Percentiles rank a stretch among this genome's conserved stretches.
Conservation (phyloP, 1,140 invertebrate species). For the Caenorhabditis remanei region DNA sequence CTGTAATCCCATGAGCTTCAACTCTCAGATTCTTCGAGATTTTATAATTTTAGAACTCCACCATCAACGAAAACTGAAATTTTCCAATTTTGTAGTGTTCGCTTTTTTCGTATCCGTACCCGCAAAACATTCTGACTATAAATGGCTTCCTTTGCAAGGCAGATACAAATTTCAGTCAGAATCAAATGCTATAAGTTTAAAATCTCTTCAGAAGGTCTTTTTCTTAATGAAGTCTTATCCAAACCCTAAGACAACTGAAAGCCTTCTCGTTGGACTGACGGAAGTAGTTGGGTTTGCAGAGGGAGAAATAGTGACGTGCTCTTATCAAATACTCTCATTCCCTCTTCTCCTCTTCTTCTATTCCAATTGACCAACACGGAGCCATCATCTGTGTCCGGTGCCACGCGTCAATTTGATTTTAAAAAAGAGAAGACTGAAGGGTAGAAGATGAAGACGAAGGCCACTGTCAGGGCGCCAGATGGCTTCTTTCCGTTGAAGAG, state of each 20-base stretch:
- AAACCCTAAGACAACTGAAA: not conserved
- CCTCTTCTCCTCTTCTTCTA: not conserved
- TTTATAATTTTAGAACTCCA: too few species aligned
- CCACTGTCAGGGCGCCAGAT: constrained; percentile 8
- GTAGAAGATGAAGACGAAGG: not conserved
- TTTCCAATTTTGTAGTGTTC: too few species aligned
- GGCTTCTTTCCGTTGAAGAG: constrained; percentile 21
- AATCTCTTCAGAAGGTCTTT: too few species aligned
- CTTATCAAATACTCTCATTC: constrained; percentile 15
- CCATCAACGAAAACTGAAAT: too few species aligned
- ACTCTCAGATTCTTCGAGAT: too few species aligned
- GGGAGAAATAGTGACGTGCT: not conserved
- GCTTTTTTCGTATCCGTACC: too few species aligned
- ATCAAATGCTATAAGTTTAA: too few species aligned
- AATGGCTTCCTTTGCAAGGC: too few species aligned
- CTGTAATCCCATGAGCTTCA: too few species aligned
- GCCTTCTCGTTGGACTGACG: not conserved
- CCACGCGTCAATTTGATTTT: constrained; percentile 7
- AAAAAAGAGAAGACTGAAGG: not conserved
- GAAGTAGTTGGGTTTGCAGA: not conserved
- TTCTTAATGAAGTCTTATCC: too few species aligned
- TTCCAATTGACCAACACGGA: not conserved
- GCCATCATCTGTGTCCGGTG: constrained; percentile 11
- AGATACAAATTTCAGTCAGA: too few species aligned
- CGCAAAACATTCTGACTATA: too few species aligned